Base-by-base conservation (phyloP, 2,113 vertebrate genomes). In the Geococcyx californianus region DNA sequence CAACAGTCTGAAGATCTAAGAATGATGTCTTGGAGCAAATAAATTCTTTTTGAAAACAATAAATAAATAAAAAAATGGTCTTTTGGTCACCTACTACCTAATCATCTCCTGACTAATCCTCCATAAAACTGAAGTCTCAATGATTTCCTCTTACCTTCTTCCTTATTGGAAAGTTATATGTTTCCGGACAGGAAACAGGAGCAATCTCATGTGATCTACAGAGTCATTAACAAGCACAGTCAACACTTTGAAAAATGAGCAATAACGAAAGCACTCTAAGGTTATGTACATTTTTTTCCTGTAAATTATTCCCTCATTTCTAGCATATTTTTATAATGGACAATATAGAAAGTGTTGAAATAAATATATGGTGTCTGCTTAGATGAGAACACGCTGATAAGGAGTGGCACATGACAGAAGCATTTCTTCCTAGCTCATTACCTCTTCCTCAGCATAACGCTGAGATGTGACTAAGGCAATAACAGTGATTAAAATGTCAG, bases 11-110 rank as follows among this genome's bases (percentile, higher is more conserved):
- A 87, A 76, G 68, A 69, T 17, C 44, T 44, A 68, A 63, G 23
- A 84, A 42, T 52, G n/a, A 29, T 11, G 13, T 66, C 51, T 77
- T 88, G 9, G 21, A 73, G 45, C 73, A 84, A 85, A 87, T 14
- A 87, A 70, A 63, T 54, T 5, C 34, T 16, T 64, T 78, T 11
- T 23, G 23, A 4, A 13, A 16, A 26, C 33, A 38, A 29, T 23
- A 40, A 12, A 20, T 29, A 54, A 33, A 1, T 10, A 4, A 6
- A 18, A 52, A 87, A 78, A 36, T 28, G 2, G 1, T 75, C 36
- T 89, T 93, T 89, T 90, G 62, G 28, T 92, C 72, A 78, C 66
- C 38, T 95, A 73, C 40, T 91, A 72, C 52, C 36, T 92, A 79
- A 73, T 82, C 7, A 3, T 24, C 24, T 83, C 58, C 67, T 76